phyloP scores from a whole-genome alignment of 2,113 vertebrate species.

The Pedionomus torquatus region DNA sequence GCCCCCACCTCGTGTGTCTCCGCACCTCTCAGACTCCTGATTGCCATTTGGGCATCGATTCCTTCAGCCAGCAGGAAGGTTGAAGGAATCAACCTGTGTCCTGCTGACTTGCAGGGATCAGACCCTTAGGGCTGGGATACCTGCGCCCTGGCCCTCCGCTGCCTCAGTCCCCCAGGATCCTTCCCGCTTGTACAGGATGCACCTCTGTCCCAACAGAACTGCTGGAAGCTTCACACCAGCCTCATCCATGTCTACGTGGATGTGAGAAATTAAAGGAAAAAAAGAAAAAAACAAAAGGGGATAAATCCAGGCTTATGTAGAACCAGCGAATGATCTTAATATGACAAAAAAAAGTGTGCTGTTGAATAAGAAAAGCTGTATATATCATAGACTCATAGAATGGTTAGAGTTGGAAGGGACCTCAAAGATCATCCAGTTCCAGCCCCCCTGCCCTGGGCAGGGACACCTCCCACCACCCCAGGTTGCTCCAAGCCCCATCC shows the following conservation, averaged over 20 bases:
- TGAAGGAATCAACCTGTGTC: too few relatives aligned
- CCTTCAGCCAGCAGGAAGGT: neutral
- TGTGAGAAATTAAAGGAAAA: neutral
- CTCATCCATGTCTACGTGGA: neutral
- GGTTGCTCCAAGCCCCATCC: too few relatives aligned
- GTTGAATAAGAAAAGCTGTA: neutral
- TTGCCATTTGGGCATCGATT: neutral
- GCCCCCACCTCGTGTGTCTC: neutral
- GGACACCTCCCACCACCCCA: too few relatives aligned
- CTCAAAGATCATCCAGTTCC: too few relatives aligned
- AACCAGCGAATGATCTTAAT: neutral
- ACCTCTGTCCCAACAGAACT: neutral
- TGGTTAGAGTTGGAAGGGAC: too few relatives aligned
- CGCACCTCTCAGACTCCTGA: rapidly evolving
- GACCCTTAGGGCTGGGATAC: neutral
- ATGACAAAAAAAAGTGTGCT: neutral
- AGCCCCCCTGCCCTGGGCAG: too few relatives aligned
- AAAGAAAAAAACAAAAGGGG: too few relatives aligned
- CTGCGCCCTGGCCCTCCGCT: neutral
- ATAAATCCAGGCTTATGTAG: neutral
- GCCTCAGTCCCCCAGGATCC: neutral
- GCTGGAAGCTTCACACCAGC: neutral
- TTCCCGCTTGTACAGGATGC: neutral
- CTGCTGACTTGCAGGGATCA: neutral
- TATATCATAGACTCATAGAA: neutral